Base-by-base conservation (phyloP, 2,888 invertebrate species). In the Hymenopus coronatus region DNA sequence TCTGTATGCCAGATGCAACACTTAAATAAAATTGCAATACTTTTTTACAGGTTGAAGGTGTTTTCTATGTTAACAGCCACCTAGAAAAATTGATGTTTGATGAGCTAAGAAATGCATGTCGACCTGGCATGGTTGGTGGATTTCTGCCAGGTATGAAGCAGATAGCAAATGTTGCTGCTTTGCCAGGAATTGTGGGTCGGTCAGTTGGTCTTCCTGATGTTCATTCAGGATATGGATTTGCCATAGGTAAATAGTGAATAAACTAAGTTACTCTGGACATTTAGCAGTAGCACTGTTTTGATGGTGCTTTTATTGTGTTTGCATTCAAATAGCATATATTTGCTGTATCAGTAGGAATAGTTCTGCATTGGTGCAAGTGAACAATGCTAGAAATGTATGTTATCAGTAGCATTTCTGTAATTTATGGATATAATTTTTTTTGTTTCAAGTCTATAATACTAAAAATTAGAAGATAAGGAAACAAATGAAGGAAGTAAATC, bases 181-280 rank as follows among this genome's bases (percentile, higher is more conserved):
- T 99, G 89, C 99, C 99, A 20, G 99, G 99, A 1, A 99, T 99
- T 91, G 98, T 99, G 25, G 98, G 98, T 85, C 95, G 93, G 91
- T 99, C 99, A 0, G 97, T 99, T 89, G 99, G 99, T 3, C 94
- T 99, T 90, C 99, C 99, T 0, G 99, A 99, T 94, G 96, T 99
- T 28, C 99, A 99, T 93, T 98, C 99, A 7, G 99, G 99, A 27
- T 99, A 99, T 94, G 99, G 99, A 88, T 99, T 99, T 95, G 99
- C 99, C 25, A 99, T 99, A 93, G 99, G 97, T 96, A 94, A 92
- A 91, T 20, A 70, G 54, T 70, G 54, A 70, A 25, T 70, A 20
- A 20, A 70, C 9, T 40, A 6, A 30, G 4, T 4, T 3, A 2
- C 4, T 30, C 30, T 40, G 40, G 9, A 40, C 1, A 12, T 40